Base-by-base conservation (phyloP, 2,113 vertebrate genomes). In the Myiagra hebetior region DNA sequence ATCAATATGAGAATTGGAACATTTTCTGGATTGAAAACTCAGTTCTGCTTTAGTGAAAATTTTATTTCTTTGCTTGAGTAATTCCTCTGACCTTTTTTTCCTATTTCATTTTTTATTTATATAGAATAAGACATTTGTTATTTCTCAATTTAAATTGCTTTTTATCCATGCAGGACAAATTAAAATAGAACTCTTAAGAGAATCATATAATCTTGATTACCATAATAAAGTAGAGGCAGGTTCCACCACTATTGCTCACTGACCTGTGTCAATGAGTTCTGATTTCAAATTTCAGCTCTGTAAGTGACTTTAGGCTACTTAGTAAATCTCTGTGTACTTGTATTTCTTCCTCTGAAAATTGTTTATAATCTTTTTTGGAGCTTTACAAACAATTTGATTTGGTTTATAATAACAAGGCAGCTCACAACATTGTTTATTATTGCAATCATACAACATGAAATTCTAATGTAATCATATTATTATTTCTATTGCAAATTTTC, bases 131-230 rank as follows among this genome's bases (percentile, higher is more conserved):
- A 67, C 27, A 90, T 85, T 94, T 94, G 59, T 89, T 97, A 92
- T 91, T 97, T 96, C 55, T 89, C 78, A 44, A 64, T 91, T 95
- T 69, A 96, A 91, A 91, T 85, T 96, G 53, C 65, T 95, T 95
- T 95, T 95, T 87, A 95, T 63, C 47, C 87, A 87, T 93, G 89
- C 93, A 96, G 62, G 77, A 76, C 63, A 96, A 95, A 96, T 96
- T 94, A 95, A 94, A 94, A 83, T 59, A 57, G 46, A 90, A 76
- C 35, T 94, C 49, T 57, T 67, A 83, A 47, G 42, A 81, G 55
- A 96, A 91, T 91, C 47, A 42, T 70, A 83, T 67, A 6, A 76
- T 80, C 82, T 59, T 85, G 87, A 93, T 90, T 95, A 70, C 35
- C 82, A 74, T 93, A 77, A 52, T 79, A 76, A 96, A 93, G 70